Percentiles rank a stretch among this genome's conserved stretches.
Evolutionary conservation across 2,888 invertebrate genomes (phyloP).

Genomic region (Acrobasis suavella): DNA sequence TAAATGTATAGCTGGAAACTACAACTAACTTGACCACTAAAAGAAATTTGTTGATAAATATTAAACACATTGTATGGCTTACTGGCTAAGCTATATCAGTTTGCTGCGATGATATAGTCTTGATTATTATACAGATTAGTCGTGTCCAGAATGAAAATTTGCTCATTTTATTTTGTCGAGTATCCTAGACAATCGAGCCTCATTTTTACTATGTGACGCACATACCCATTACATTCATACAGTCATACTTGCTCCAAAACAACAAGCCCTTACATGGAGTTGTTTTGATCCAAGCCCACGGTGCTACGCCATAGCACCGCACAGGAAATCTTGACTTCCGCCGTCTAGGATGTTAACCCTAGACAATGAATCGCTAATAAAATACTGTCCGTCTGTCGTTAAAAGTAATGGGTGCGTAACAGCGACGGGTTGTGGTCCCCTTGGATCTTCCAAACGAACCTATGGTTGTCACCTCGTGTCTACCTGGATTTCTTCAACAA

Average conservation of each 20-base stretch:
- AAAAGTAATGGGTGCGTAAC: slow-evolving; percentile 61
- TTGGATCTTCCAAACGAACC: background rate
- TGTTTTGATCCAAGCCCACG: slow-evolving; percentile 67
- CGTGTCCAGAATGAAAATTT: background rate
- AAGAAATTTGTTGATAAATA: too few relatives aligned
- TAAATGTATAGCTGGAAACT: too few relatives aligned
- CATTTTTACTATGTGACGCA: slow-evolving; percentile 20
- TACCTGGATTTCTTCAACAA: too few relatives aligned
- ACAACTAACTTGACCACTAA: too few relatives aligned
- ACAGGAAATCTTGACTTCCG: slow-evolving; percentile 79
- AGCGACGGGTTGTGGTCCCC: slow-evolving; percentile 21
- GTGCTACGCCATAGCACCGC: slow-evolving; percentile 34
- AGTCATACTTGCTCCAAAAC: slow-evolving; percentile 38
- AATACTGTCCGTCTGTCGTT: slow-evolving; percentile 58
- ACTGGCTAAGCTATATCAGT: too few relatives aligned
- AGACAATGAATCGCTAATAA: slow-evolving; percentile 69
- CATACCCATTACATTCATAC: slow-evolving; percentile 12
- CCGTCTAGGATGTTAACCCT: slow-evolving; percentile 76
- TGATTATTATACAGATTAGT: background rate
- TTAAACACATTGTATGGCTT: too few relatives aligned
- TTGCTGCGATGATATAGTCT: background rate
- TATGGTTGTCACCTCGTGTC: too few relatives aligned
- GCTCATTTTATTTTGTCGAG: background rate
- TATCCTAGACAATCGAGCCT: background rate
- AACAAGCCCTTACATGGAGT: slow-evolving; percentile 56